Evolutionary conservation across 1,140 invertebrate genomes (phyloP), one percentile per base, ranked within the genome.

Genomic region (Limonius californicus): DNA sequence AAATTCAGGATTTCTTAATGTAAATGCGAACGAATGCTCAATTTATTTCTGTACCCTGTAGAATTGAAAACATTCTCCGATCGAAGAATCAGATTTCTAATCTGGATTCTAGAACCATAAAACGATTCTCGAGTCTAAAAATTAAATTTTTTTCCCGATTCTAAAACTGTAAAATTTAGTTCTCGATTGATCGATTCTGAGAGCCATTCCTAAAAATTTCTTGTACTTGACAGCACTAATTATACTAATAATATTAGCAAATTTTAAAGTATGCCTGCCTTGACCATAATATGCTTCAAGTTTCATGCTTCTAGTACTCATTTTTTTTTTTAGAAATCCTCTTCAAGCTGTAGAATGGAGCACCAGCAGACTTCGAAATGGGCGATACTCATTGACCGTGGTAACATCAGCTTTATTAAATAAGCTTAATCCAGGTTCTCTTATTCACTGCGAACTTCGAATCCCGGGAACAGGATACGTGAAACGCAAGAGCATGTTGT

Each of bases 401-500:
- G 63, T 68, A 11, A 69, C 70, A 2, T 68, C 70, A 8, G 68
- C 66, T n/a, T 54, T 56, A 14, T 21, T 68, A 11, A 53, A 56
- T 9, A 62, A 67, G 11, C 35, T 75, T 8, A 59, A 59, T 63
- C 64, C 66, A 42, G 74, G 70, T 2, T 59, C 64, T 6, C 23
- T 68, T 12, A 59, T 71, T 20, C 59, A 61, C 61, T 71, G 71
- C 50, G 71, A 73, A 55, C 19, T 73, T n/a, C 59, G 69, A 14
- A 73, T 73, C 35, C 70, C 71, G 18, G 65, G 70, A 1, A 76
- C 74, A 19, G 72, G 72, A 23, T 76, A 76, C 61, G 68, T 73
- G 14, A 76, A 72, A 62, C 65, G 65, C 21, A 70, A 74, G 60
- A 75, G 61, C 61, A 50, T 75, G 11, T 57, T 76, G 8, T 76